Percentiles rank a stretch among this genome's conserved stretches.
phyloP scores from a whole-genome alignment of 2,888 invertebrate species.

The Cybosia mesomella region DNA sequence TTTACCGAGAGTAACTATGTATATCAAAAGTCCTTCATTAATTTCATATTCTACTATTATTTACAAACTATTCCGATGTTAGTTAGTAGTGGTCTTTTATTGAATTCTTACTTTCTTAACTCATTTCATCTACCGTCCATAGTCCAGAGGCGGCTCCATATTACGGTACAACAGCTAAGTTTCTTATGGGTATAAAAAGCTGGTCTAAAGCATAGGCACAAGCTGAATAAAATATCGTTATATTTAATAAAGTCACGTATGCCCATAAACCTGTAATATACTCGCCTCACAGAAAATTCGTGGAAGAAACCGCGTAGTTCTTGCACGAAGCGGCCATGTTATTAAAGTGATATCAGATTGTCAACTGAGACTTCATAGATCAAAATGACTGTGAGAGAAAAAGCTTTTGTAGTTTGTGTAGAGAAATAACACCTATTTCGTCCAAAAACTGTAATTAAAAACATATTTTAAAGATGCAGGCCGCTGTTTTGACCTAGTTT shows the following conservation, averaged over 20 bases:
- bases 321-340: constrained; percentile 38
- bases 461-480: no score
- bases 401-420: background rate
- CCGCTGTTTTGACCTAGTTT: no score
- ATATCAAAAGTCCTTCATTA: no score
- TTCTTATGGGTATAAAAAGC: background rate
- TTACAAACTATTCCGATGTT: no score
- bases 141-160: background rate
- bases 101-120: no score
- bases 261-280: constrained; percentile 49
- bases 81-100: background rate
- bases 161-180: background rate
- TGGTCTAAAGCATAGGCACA: background rate
- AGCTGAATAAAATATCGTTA: background rate
- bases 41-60: no score
- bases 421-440: background rate
- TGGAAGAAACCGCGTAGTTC: constrained; percentile 50
- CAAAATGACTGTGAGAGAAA: constrained; percentile 5
- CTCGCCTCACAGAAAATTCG: constrained; percentile 53
- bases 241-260: constrained; percentile 52
- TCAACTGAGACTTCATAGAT: constrained; percentile 8
- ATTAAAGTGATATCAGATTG: constrained; percentile 58
- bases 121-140: background rate
- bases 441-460: no score
- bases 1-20: no score